Base-by-base conservation (phyloP, 2,888 invertebrate species). In the Drosophila neutralis region DNA sequence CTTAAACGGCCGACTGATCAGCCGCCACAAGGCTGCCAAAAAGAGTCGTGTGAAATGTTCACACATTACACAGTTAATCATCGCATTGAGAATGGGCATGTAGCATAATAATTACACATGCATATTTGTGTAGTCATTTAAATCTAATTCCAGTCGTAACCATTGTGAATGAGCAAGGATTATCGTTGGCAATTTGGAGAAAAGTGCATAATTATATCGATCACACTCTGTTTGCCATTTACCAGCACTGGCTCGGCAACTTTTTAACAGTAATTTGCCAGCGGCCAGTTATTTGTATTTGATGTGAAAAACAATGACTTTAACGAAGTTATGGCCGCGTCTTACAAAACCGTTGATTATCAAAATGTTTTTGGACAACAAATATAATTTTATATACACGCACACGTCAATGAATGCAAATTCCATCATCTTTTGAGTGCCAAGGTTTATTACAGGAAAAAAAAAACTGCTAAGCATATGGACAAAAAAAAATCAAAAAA, bases 371-470 rank as follows among this genome's bases (percentile, higher is more conserved):
- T 38, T 75, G 64, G 52, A 53, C 76, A 73, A 64, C 57, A 72
- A 65, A 67, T 62, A 68, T 51, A 7, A 56, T 62, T 75, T 78
- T 75, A 56, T 53, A 77, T 71, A 73, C 63, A 73, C 56, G 48
- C 75, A 73, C 64, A 51, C 24, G 8, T 73, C 78, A 80, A 79
- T 79, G 70, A 80, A 85, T 88, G 85, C 86, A 78, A 85, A 85
- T 85, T 69, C 73, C 81, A 57, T 73, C 79, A 57, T 42, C 58
- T 70, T 77, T 84, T 84, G 87, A 84, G 85, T 88, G 86, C 62
- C 85, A 85, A 88, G 85, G 85, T 57, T 73, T 64, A 70, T 86
- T 86, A 83, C 86, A 86, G 78, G 83, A 85, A 73, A 76, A 33
- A 33, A 58, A 33, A 58, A 54, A 35, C 58, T 24, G 45, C 45